Evolutionary conservation across 1,140 invertebrate species (phyloP).

Genomic region (Macrocentrus cingulum): DNA sequence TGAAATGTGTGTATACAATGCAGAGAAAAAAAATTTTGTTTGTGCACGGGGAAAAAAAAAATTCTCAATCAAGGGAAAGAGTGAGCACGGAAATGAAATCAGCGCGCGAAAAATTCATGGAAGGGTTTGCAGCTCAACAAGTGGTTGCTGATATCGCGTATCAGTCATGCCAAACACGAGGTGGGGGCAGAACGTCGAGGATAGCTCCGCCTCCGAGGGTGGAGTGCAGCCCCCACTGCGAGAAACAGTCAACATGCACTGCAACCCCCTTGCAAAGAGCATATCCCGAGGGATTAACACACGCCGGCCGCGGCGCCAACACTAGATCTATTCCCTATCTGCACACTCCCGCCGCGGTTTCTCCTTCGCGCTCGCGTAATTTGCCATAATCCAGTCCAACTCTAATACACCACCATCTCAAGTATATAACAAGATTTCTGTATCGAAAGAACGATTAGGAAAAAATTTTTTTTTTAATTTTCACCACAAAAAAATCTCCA

Average conservation of each 20-base stretch:
- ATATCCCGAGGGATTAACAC: slow-evolving; percentile 33
- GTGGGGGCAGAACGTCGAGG: slow-evolving; percentile 38
- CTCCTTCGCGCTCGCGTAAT: slow-evolving; percentile 23
- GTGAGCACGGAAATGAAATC: slow-evolving; percentile 21
- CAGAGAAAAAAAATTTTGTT: too few species aligned
- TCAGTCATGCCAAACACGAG: slow-evolving; percentile 38
- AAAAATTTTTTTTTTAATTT: too few species aligned
- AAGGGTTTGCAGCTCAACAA: slow-evolving; percentile 47
- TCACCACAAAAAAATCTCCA: too few species aligned
- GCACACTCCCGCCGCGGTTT: slow-evolving; percentile 14
- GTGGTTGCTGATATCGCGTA: slow-evolving; percentile 59
- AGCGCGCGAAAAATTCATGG: slow-evolving; percentile 32
- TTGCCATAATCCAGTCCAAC: slow-evolving; percentile 25
- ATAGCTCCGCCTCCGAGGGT: slow-evolving; percentile 46
- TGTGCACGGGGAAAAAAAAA: neutral
- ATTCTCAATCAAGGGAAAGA: slow-evolving; percentile 31
- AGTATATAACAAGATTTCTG: too few species aligned
- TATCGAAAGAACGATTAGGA: too few species aligned
- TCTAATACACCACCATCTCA: slow-evolving; percentile 27
- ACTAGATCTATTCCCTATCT: slow-evolving; percentile 1
- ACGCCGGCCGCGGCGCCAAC: too few species aligned
- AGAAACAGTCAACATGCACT: neutral
- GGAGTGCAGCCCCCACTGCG: slow-evolving; percentile 42
- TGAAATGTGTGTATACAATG: too few species aligned
- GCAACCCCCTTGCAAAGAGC: slow-evolving; percentile 28